Percentiles rank a stretch among this genome's conserved stretches.
These are phyloP conservation scores for rat (Rattus norvegicus) DNA, from an alignment of 2,113 vertebrate genomes.

Conservation along the genomic window GRCr8 NC_086033.1:87276501-87277000, in stretches of 20 bases:
- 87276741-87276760: not conserved
- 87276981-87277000: not conserved
- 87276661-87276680: not conserved
- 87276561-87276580: not conserved
- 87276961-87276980: not conserved
- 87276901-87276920: not conserved
- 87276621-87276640: not conserved
- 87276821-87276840: too few relatives aligned
- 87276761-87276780: not conserved
- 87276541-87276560: not conserved
- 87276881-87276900: not conserved
- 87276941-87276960: not conserved
- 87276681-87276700: not conserved
- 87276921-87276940: not conserved
- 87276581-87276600: not conserved
- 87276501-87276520: not conserved
- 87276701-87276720: not conserved
- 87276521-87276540: not conserved
- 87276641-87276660: not conserved
- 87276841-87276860: not conserved
- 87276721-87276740: not conserved
- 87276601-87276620: constrained; percentile 23
- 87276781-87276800: too few relatives aligned
- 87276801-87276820: not conserved
- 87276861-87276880: not conserved